Evolutionary conservation across 1,140 invertebrate genomes (phyloP).

Genomic region (Daktulosphaira vitifoliae): DNA sequence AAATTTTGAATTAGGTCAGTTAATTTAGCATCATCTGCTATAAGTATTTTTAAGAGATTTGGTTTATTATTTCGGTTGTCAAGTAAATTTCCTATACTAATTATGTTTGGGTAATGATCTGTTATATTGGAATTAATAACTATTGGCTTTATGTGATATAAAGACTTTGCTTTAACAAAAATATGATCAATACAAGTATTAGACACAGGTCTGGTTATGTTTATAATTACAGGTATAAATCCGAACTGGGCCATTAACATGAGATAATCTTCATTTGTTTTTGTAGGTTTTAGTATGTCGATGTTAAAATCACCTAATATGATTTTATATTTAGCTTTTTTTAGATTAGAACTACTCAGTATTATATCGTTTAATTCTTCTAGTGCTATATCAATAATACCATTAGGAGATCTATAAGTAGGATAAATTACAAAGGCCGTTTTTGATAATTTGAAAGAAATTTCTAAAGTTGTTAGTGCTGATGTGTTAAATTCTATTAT

Average conservation of each 20-base stretch:
- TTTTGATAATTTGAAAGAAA: not conserved
- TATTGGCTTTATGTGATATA: not conserved
- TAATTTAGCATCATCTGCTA: not conserved
- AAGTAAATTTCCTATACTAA: not conserved
- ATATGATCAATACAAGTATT: not conserved
- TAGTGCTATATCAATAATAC: not conserved
- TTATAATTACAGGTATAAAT: not conserved
- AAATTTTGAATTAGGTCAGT: not conserved
- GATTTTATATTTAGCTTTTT: not conserved
- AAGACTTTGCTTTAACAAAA: not conserved
- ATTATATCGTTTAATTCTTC: not conserved
- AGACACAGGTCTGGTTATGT: not conserved
- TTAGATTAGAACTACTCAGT: not conserved
- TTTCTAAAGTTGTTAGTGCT: not conserved
- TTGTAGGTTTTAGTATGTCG: not conserved
- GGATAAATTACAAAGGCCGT: not conserved
- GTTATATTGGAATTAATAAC: not conserved
- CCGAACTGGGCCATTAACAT: not conserved
- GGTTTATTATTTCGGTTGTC: not conserved
- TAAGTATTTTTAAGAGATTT: not conserved
- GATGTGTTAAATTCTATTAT: constrained; percentile 1
- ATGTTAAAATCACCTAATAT: not conserved
- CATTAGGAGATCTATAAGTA: not conserved
- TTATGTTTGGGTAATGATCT: not conserved
- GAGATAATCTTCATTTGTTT: not conserved